Evolutionary conservation across 2,113 vertebrate genomes (phyloP).

Genomic region (Tinamus guttatus): DNA sequence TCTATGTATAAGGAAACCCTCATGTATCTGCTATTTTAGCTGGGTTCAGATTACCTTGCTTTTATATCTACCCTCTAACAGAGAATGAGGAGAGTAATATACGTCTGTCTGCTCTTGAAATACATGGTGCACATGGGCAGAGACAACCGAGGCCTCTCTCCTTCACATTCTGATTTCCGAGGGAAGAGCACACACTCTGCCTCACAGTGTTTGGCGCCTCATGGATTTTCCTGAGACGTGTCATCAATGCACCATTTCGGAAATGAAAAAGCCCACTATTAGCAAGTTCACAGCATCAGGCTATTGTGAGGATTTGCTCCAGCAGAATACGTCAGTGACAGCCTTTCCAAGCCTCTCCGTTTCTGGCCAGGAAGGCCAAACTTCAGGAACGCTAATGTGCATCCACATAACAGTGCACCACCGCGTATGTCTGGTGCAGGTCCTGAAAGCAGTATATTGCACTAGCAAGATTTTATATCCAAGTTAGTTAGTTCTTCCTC

Average conservation of each 20-base stretch:
- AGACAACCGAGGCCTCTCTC: not conserved
- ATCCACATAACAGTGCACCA: not conserved
- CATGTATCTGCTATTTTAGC: accelerated
- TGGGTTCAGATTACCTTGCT: not conserved
- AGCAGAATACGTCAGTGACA: not conserved
- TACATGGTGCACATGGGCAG: not conserved
- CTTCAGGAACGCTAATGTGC: not conserved
- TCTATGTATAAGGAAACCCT: not conserved
- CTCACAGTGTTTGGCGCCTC: not conserved
- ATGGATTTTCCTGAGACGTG: not conserved
- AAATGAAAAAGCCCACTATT: not conserved
- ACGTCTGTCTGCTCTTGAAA: not conserved
- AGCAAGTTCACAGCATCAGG: not conserved
- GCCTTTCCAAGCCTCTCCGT: not conserved
- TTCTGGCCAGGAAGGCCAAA: not conserved
- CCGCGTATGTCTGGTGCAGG: not conserved
- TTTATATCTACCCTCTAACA: not conserved
- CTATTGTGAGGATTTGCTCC: not conserved
- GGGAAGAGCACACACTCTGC: not conserved
- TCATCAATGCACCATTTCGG: not conserved
- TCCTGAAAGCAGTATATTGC: not conserved
- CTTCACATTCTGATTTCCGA: not conserved
- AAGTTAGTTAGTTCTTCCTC: not conserved
- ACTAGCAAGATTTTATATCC: not conserved
- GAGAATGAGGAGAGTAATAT: not conserved